Percentiles rank a stretch among this genome's conserved stretches.
Conservation (phyloP, 2,888 invertebrate species). For the Drosophila pegasa region DNA sequence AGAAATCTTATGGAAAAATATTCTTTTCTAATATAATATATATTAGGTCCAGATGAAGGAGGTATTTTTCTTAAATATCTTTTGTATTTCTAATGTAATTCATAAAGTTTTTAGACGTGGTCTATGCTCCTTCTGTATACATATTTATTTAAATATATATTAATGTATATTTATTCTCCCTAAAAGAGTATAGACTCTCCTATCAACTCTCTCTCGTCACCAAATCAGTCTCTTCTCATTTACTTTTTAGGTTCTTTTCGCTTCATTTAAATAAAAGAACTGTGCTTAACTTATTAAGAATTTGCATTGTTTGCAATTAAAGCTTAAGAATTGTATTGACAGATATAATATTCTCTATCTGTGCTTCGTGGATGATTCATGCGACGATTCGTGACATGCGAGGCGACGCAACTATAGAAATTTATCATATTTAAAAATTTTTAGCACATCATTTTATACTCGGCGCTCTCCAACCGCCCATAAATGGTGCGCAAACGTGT, state of each 20-base stretch:
- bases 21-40: no score
- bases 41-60: no score
- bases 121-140: no score
- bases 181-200: not conserved
- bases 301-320: constrained; percentile 53
- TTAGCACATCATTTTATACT: constrained; percentile 20
- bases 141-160: no score
- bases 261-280: constrained; percentile 22
- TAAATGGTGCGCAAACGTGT: constrained; percentile 37
- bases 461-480: constrained; percentile 21
- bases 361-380: constrained; percentile 51
- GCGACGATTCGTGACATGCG: constrained; percentile 37
- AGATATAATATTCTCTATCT: constrained; percentile 35
- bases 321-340: constrained; percentile 33
- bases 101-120: no score
- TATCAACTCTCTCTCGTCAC: not conserved
- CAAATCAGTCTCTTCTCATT: no score
- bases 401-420: constrained; percentile 35
- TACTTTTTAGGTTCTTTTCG: not conserved
- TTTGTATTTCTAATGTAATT: no score
- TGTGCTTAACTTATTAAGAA: constrained; percentile 30
- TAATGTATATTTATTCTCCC: no score
- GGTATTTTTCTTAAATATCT: no score
- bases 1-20: no score
- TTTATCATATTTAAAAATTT: constrained; percentile 45